Evolutionary conservation across 2,888 invertebrate species (phyloP).

Genomic region (Blastobasis adustella): DNA sequence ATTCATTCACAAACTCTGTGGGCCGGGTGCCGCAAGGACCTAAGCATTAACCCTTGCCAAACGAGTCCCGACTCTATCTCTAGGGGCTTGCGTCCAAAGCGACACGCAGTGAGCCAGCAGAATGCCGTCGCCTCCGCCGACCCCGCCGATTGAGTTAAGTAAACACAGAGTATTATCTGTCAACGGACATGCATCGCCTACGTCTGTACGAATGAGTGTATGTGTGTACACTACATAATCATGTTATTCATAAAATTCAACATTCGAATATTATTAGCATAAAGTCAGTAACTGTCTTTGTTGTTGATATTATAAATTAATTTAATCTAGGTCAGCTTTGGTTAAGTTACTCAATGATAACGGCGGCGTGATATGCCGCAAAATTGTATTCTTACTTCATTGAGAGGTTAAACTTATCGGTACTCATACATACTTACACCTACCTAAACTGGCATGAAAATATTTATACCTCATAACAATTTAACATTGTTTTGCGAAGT

Average conservation of each 20-base stretch:
- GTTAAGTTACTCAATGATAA: slow-evolving; percentile 12
- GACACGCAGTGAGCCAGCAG: slow-evolving; percentile 20
- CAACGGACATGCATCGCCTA: slow-evolving; percentile 63
- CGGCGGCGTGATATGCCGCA: slow-evolving; percentile 6
- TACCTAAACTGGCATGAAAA: too few species aligned
- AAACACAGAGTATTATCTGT: slow-evolving; percentile 73
- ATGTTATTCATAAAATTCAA: slow-evolving; percentile 55
- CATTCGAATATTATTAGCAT: slow-evolving; percentile 32
- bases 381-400: slow-evolving; percentile 11
- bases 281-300: slow-evolving; percentile 10
- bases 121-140: slow-evolving; percentile 43
- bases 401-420: background rate
- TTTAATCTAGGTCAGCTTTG: slow-evolving; percentile 35
- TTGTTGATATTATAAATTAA: slow-evolving; percentile 25
- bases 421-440: too few species aligned
- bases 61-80: slow-evolving; percentile 50
- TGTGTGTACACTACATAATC: slow-evolving; percentile 49
- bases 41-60: slow-evolving; percentile 35
- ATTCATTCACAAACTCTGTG: slow-evolving; percentile 66
- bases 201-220: slow-evolving; percentile 32
- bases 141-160: slow-evolving; percentile 70
- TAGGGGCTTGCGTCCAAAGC: slow-evolving; percentile 34
- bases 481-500: too few species aligned
- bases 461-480: too few species aligned
- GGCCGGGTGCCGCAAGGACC: slow-evolving; percentile 40